Conservation (phyloP, 2,113 vertebrate species). For the Lipotes vexillifer region DNA sequence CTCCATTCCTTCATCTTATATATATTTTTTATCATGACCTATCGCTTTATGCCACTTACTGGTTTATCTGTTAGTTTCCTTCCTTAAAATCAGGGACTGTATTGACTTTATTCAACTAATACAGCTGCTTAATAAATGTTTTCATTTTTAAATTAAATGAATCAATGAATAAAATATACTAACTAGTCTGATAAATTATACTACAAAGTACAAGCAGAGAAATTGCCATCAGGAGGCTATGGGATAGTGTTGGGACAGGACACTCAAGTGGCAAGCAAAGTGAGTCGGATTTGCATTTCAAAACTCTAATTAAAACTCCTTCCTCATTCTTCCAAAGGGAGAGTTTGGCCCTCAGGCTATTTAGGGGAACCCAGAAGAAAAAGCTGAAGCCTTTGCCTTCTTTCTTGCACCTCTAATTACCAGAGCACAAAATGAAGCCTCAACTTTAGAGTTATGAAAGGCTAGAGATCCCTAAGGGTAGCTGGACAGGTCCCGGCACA, state of each 20-base stretch:
- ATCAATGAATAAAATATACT: background rate
- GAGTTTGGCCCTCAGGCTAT: background rate
- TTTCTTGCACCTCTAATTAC: constrained; percentile 23
- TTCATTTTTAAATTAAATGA: background rate
- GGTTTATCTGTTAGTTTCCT: background rate
- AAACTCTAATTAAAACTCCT: background rate
- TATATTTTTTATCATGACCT: background rate
- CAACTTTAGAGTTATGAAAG: background rate
- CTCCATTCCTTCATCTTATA: background rate
- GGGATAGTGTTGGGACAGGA: rapidly evolving
- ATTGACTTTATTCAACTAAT: background rate
- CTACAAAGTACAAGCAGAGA: background rate
- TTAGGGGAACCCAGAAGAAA: background rate
- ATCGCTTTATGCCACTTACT: background rate
- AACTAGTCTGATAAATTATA: background rate
- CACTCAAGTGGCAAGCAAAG: background rate
- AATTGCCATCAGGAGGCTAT: background rate
- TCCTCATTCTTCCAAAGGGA: background rate
- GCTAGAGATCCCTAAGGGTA: background rate
- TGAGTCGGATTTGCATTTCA: background rate
- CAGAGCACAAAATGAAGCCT: background rate
- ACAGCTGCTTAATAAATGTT: background rate
- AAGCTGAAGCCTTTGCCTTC: background rate
- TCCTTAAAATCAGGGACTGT: background rate
- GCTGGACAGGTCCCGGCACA: background rate